Evolutionary conservation across 1,140 invertebrate genomes (phyloP).

Genomic region (Trissolcus basalis): DNA sequence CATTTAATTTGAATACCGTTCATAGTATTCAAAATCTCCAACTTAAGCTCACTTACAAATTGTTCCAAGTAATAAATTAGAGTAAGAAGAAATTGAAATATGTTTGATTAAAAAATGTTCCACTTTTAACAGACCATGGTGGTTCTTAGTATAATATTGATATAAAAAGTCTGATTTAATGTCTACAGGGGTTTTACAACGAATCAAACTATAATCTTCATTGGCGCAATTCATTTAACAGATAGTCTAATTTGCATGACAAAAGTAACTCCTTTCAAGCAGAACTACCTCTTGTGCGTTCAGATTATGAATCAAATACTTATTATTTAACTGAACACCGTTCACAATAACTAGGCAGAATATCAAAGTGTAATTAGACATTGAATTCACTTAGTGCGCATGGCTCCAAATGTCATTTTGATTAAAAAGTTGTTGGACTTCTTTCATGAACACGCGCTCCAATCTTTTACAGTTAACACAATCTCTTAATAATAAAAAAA

Average conservation of each 20-base stretch:
- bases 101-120: too few species aligned
- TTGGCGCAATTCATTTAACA: conserved; percentile 11
- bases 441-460: neutral
- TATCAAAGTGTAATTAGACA: conserved; percentile 49
- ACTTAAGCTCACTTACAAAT: too few species aligned
- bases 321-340: conserved; percentile 36
- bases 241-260: conserved; percentile 30
- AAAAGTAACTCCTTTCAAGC: conserved; percentile 22
- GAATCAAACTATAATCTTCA: conserved; percentile 12
- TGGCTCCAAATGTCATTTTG: conserved; percentile 36
- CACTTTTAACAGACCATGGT: too few species aligned
- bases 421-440: conserved; percentile 31
- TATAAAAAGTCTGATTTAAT: neutral
- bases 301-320: conserved; percentile 30
- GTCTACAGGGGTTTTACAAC: neutral
- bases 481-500: neutral
- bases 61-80: too few species aligned
- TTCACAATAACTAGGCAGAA: conserved; percentile 38
- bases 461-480: conserved; percentile 3
- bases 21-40: too few species aligned
- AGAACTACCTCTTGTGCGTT: conserved; percentile 9
- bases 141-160: too few species aligned
- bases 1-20: too few species aligned
- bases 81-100: too few species aligned
- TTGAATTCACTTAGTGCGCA: conserved; percentile 25